A percentile compares a stretch with the other conserved stretches of the same genome.
phyloP scores from a whole-genome alignment of 2,797 vertebrate genomes.

The Ibycter americanus region DNA sequence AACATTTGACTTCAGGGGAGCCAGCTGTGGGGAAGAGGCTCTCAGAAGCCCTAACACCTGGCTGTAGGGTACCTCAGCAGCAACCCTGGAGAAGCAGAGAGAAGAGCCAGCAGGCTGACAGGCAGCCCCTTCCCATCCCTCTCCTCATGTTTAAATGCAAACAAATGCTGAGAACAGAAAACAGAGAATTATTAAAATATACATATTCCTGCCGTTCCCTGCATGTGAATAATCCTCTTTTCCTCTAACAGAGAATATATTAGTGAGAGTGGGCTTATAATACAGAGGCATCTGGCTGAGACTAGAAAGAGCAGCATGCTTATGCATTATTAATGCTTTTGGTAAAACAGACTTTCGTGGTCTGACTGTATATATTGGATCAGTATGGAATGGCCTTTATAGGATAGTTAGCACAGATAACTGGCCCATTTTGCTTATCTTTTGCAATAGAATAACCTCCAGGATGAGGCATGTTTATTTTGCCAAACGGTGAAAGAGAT shows the following conservation, averaged over 20 bases:
- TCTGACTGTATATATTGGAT: not conserved
- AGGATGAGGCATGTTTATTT: slow-evolving; percentile 19
- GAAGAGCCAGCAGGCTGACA: not conserved
- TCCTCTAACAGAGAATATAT: not conserved
- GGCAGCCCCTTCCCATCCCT: not conserved
- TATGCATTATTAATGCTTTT: slow-evolving; percentile 52
- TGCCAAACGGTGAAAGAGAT: not conserved
- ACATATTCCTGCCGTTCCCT: not conserved
- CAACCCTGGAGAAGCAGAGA: not conserved
- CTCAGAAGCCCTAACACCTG: not conserved
- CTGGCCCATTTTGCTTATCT: slow-evolving; percentile 28
- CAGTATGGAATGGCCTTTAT: not conserved
- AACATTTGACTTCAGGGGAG: not conserved
- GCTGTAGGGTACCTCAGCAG: not conserved
- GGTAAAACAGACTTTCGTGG: not conserved
- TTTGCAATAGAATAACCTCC: not conserved
- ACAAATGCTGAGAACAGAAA: not conserved
- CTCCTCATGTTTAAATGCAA: slow-evolving; percentile 10
- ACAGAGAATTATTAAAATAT: not conserved
- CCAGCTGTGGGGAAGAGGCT: not conserved
- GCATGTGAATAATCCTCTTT: slow-evolving; percentile 20
- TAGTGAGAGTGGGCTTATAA: not conserved
- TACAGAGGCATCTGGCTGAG: slow-evolving; percentile 51
- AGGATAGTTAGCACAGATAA: slow-evolving; percentile 12
- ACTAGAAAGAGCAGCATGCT: slow-evolving; percentile 3